Conservation (phyloP, 1,140 invertebrate genomes). For the Pseudomyrmex sp. region DNA sequence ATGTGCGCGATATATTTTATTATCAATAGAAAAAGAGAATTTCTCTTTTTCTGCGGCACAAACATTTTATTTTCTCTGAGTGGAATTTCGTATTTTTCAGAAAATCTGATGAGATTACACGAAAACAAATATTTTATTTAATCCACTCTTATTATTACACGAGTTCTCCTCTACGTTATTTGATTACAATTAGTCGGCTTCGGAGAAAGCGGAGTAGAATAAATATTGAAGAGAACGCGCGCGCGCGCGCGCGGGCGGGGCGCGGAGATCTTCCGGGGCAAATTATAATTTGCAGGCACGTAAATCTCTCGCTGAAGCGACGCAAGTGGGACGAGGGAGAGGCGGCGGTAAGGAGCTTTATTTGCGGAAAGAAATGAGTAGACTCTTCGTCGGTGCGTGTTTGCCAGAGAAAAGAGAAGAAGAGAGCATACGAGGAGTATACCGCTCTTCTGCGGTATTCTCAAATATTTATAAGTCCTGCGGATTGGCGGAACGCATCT, state of each 20-base stretch:
- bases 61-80: too few relatives aligned
- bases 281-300: slow-evolving; percentile 57
- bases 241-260: too few relatives aligned
- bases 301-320: slow-evolving; percentile 42
- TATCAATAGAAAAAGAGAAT: too few relatives aligned
- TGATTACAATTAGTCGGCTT: slow-evolving; percentile 48
- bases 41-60: too few relatives aligned
- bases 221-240: slow-evolving; percentile 41
- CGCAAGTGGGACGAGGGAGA: background rate
- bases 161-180: slow-evolving; percentile 15
- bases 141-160: slow-evolving; percentile 3
- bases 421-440: background rate
- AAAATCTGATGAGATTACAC: background rate
- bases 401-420: background rate
- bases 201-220: slow-evolving; percentile 13
- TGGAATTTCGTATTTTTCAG: background rate
- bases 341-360: slow-evolving; percentile 26
- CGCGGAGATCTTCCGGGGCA: slow-evolving; percentile 12
- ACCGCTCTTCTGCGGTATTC: slow-evolving; percentile 32
- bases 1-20: too few relatives aligned
- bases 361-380: slow-evolving; percentile 58
- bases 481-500: slow-evolving; percentile 63
- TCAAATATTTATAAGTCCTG: slow-evolving; percentile 54
- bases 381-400: slow-evolving; percentile 39
- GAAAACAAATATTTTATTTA: background rate